These are phyloP conservation scores for Phrynocephalus versicolor DNA, from an alignment of 2,113 vertebrate species.

Conservation along the genomic window DNA sequence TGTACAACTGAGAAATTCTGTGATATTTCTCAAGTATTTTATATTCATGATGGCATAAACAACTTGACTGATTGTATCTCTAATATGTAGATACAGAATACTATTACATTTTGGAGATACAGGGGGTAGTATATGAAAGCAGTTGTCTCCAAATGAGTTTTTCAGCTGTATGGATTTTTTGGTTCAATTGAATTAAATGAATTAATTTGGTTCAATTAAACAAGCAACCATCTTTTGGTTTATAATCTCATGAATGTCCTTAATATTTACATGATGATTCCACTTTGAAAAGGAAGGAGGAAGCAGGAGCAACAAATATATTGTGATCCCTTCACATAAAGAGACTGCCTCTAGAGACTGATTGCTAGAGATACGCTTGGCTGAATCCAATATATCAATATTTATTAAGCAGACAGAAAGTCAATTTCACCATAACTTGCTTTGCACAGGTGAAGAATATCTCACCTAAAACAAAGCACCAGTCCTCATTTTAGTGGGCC, in stretches of 20 bases:
- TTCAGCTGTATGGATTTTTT: neutral
- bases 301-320: constrained; percentile 69
- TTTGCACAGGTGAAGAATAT: constrained; percentile 53
- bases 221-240: constrained; percentile 20
- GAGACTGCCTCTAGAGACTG: constrained; percentile 67
- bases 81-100: constrained; percentile 4
- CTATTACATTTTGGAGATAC: constrained; percentile 19
- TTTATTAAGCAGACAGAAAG: constrained; percentile 77
- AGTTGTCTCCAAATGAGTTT: constrained; percentile 13
- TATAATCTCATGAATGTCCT: constrained; percentile 49
- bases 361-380: constrained; percentile 61
- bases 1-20: constrained; percentile 22
- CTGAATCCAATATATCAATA: constrained; percentile 73
- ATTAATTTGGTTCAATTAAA: too few relatives aligned
- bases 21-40: constrained; percentile 37
- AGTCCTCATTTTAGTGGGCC: constrained; percentile 41
- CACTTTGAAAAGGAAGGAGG: constrained; percentile 52
- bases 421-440: constrained; percentile 68
- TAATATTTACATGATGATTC: constrained; percentile 63
- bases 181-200: constrained; percentile 42
- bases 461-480: constrained; percentile 30
- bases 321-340: constrained; percentile 62
- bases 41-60: constrained; percentile 23
- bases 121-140: constrained; percentile 1
- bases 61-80: constrained; percentile 14